A percentile compares a stretch with the other conserved stretches of the same genome.
Evolutionary conservation across 2,888 invertebrate genomes (phyloP).

Genomic region (Andrena fulva): DNA sequence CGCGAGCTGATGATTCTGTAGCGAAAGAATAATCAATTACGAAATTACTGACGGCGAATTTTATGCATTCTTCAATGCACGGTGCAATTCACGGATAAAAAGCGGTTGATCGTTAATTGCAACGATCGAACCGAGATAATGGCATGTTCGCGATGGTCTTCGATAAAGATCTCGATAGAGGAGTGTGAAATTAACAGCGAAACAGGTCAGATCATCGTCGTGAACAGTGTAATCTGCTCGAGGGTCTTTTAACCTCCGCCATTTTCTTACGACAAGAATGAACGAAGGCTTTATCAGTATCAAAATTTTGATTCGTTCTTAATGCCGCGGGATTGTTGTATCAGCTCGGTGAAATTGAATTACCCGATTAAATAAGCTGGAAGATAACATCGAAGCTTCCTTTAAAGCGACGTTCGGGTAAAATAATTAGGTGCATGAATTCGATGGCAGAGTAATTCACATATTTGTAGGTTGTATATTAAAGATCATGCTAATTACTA

Average conservation of each 20-base stretch:
- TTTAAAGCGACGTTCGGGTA: not conserved
- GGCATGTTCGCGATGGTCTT: conserved; percentile 37
- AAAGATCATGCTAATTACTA: not conserved
- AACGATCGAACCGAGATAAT: conserved; percentile 41
- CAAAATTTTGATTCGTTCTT: conserved; percentile 2
- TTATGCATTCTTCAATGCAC: not conserved
- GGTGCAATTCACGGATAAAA: conserved; percentile 21
- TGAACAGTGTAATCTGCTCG: conserved; percentile 36
- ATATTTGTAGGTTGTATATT: not conserved
- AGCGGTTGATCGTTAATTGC: conserved; percentile 46
- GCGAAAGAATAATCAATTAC: conserved; percentile 8
- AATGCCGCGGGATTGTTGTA: not conserved
- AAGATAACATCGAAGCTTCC: not conserved
- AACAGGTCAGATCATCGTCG: conserved; percentile 23
- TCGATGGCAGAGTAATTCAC: not conserved
- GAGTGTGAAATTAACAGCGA: conserved; percentile 56
- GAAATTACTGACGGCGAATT: not conserved
- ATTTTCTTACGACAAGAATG: conserved; percentile 2
- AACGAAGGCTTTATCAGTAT: conserved; percentile 16
- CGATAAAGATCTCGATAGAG: conserved; percentile 62
- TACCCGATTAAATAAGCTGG: conserved; percentile 1
- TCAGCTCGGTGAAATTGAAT: conserved; percentile 26
- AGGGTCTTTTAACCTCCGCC: conserved; percentile 50
- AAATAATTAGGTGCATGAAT: not conserved
- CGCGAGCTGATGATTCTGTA: not conserved